Base-by-base conservation (phyloP, 2,797 vertebrate genomes). In the Anguilla pacifica region DNA sequence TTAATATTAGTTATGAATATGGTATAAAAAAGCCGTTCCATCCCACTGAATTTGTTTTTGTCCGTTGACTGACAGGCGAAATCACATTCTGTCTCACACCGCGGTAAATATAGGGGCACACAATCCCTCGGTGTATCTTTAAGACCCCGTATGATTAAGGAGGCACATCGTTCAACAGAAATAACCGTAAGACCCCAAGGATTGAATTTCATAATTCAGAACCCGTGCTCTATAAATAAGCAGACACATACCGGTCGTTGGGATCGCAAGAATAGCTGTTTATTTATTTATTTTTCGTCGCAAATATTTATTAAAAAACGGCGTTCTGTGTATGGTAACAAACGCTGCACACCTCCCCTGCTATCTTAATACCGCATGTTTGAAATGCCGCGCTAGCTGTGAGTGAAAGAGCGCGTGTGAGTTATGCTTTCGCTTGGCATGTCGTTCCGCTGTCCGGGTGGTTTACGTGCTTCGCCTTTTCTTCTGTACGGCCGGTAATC, bases 121-220 rank as follows among this genome's bases (percentile, higher is more conserved):
- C 59, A 89, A 84, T 84, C 82, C 82, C 67, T 25, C 25, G 22
- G 64, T 74, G 85, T 86, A 86, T 72, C 61, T 84, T 88, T 86
- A 86, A 84, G 70, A 25, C 85, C 28, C 28, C 85, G 67, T 88
- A 59, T 89, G 85, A 86, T 88, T 74, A 81, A 74, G 53, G 83
- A 91, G 81, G 77, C 87, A 88, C 81, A 88, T 87, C 51, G 57
- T 91, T 91, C 90, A 88, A 93, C 94, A 91, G 92, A 93, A 96
- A 96, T 96, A 96, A 93, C 95, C 90, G 74, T 70, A 88, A 92
- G 90, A 90, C 91, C 91, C 91, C 86, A 39, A 90, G 93, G 89
- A 89, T 94, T 92, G 90, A 88, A 92, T 96, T 96, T 96, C 95
- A 95, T 91, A 92, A 92, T 92, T 94, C 92, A 91, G 86, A 93